Evolutionary conservation across 2,888 invertebrate species (phyloP).

Genomic region (Autographa pulchrina): DNA sequence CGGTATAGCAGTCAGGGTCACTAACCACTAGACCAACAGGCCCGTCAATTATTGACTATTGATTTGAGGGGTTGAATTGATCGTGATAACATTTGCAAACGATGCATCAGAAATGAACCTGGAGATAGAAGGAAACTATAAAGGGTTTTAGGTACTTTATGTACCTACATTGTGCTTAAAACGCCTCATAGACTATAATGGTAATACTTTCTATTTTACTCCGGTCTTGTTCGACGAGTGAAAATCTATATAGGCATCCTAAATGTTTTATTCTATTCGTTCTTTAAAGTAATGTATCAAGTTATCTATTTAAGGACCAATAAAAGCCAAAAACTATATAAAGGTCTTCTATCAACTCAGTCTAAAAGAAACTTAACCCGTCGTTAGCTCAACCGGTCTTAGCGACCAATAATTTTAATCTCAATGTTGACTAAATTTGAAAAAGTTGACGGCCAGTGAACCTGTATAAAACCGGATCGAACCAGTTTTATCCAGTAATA

Average conservation of each 20-base stretch:
- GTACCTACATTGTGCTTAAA: too few relatives aligned
- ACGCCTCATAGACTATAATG: too few relatives aligned
- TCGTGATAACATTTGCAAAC: neutral
- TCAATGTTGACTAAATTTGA: slow-evolving; percentile 59
- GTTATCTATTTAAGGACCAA: neutral
- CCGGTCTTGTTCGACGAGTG: too few relatives aligned
- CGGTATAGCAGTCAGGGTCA: too few relatives aligned
- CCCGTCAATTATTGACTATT: too few relatives aligned
- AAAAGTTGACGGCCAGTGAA: slow-evolving; percentile 60
- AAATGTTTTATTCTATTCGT: neutral
- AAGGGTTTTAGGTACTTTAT: too few relatives aligned
- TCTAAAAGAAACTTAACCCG: slow-evolving; percentile 40
- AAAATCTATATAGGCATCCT: too few relatives aligned
- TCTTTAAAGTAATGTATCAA: too few relatives aligned
- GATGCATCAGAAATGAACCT: too few relatives aligned
- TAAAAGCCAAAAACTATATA: neutral
- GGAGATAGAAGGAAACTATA: too few relatives aligned
- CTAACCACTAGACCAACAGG: too few relatives aligned
- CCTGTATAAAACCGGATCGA: slow-evolving; percentile 52
- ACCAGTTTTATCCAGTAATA: slow-evolving; percentile 54
- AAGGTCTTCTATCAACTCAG: slow-evolving; percentile 13
- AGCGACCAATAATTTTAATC: slow-evolving; percentile 62
- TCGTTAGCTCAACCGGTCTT: slow-evolving; percentile 50
- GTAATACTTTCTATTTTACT: too few relatives aligned
- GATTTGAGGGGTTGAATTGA: neutral